Evolutionary conservation across 2,113 vertebrate genomes (phyloP), one percentile per base, ranked within the genome.

Genomic region (Oceanites oceanicus): DNA sequence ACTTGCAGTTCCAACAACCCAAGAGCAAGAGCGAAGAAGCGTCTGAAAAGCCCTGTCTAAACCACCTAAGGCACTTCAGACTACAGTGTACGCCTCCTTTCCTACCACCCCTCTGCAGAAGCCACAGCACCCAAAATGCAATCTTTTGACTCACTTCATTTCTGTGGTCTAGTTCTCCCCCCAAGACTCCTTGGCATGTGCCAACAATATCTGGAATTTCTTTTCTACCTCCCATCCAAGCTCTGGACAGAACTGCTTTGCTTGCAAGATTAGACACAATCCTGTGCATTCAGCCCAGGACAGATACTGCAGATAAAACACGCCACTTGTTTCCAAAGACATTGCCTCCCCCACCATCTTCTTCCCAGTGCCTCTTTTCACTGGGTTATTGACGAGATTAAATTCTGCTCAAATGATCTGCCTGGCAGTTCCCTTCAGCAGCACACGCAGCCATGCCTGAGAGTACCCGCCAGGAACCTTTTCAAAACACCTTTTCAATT

Each of bases 261-360:
- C 19, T 83, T 80, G 62, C 45, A 90, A 65, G 66, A 58, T 49
- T 3, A 55, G 44, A 78, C 38, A 26, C 29, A 82, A 23, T 1
- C 11, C 52, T 59, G 9, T 40, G 74, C 44, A 32, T 85, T 67
- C 40, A 63, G 38, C 42, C 52, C 85, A 73, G 47, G 44, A 78
- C 27, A 87, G 71, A 66, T 27, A 49, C 22, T 10, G 53, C 66
- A 73, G 36, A 85, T 26, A 15, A 22, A 79, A 90, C 53, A 75
- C 0, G 4, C 27, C 7, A 36, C 61, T 77, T 58, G 20, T 67
- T 95, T 78, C 73, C 68, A 75, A 68, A 92, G 68, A 58, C 29
- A 15, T 0, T 47, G n/a, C 40, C 29, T 80, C 10, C 44, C 17
- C 7, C 21, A n/a, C 3, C 1, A 0, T 10, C 34, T 30, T 27